Base-by-base conservation (phyloP, 2,113 vertebrate genomes). In the Origma solitaria region DNA sequence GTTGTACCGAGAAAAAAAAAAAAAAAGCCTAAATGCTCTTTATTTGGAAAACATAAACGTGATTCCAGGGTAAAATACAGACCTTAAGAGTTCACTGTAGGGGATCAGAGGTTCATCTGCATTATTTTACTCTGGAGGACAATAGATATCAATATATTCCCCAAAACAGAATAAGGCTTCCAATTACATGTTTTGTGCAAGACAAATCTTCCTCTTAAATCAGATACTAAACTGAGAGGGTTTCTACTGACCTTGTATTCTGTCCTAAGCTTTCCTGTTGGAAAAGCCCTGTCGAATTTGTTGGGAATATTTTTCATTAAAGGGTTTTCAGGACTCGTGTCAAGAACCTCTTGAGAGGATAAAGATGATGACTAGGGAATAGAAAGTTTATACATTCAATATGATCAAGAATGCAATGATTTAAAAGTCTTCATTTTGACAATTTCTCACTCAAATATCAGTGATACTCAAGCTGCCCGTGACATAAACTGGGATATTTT, bases 191-290 rank as follows among this genome's bases (percentile, higher is more conserved):
- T 23, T 78, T 92, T 68, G 10, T 70, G 13, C 3, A 9, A 51
- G 7, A 42, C 2, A 37, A 42, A 66, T 47, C 25, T 71, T 92
- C 75, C n/a, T 25, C n/a, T 77, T 10, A 73, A 77, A 15, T 24
- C 16, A 28, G 13, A 15, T 71, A 51, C 6, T 3, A 81, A 37
- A 4, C 3, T 44, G 37, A 51, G n/a, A 54, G 5, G 1, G 0
- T 30, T 87, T 88, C 51, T 86, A 11, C 30, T 30, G 13, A 75
- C 21, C 15, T 81, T 68, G 27, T 45, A 27, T 89, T 88, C 42
- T 57, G 18, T 44, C 49, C 6, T 53, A 25, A 45, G 45, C 23
- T 69, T 88, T 23, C 9, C 4, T 42, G 30, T 15, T 57, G 21
- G 24, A 73, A 88, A 93, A 72, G 0, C 66, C 13, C 7, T 49